Conservation (phyloP, 2,888 invertebrate genomes). For the Agrochola circellaris region DNA sequence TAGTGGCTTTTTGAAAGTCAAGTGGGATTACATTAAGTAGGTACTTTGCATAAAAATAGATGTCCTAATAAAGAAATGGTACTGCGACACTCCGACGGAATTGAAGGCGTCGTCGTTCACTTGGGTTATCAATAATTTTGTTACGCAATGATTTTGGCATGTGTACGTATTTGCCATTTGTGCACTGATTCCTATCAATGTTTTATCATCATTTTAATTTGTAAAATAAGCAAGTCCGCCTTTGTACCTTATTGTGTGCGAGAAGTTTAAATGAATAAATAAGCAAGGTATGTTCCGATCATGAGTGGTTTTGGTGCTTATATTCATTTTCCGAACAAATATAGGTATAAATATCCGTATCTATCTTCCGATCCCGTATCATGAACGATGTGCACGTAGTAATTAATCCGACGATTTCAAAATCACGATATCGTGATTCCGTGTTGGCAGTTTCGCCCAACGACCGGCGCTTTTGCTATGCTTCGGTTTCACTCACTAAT, state of each 20-base stretch:
- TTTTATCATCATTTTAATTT: too few relatives aligned
- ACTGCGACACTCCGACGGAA: slow-evolving; percentile 5
- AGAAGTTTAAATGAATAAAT: neutral
- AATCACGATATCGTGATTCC: slow-evolving; percentile 17
- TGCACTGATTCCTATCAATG: neutral
- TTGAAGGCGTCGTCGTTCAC: slow-evolving; percentile 15
- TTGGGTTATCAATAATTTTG: slow-evolving; percentile 8
- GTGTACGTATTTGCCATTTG: neutral
- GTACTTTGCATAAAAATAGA: slow-evolving; percentile 18
- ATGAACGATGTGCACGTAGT: slow-evolving; percentile 7
- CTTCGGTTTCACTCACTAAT: slow-evolving; percentile 27
- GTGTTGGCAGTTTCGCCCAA: slow-evolving; percentile 21
- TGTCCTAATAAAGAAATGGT: slow-evolving; percentile 10
- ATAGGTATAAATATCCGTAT: neutral
- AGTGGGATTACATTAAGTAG: slow-evolving; percentile 28
- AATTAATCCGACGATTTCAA: slow-evolving; percentile 41
- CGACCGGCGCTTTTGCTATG: slow-evolving; percentile 19
- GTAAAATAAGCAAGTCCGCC: neutral
- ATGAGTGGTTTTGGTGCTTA: too few relatives aligned
- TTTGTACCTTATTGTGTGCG: too few relatives aligned
- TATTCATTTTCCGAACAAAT: neutral
- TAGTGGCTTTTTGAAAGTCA: slow-evolving; percentile 55
- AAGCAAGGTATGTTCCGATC: neutral
- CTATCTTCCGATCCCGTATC: slow-evolving; percentile 2
- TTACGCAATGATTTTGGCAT: neutral